Conservation (phyloP, 1,140 invertebrate species). For the Adoxophyes honmai region DNA sequence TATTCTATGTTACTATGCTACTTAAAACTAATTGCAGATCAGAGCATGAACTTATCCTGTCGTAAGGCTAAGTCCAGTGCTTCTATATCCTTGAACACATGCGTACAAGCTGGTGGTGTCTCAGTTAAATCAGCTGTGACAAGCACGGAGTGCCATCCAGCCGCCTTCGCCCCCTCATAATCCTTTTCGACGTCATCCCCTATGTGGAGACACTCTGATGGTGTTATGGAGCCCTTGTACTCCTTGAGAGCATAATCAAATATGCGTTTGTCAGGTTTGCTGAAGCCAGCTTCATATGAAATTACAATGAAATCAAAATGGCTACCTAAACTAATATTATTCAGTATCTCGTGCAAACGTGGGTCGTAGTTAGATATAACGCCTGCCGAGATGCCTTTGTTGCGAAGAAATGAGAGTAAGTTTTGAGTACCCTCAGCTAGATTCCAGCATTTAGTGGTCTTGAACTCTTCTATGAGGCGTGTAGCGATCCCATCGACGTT, state of each 20-base stretch:
- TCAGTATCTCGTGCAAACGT: slow-evolving; percentile 83
- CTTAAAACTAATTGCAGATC: slow-evolving; percentile 3
- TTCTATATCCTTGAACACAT: slow-evolving; percentile 41
- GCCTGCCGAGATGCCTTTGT: slow-evolving; percentile 79
- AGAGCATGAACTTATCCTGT: slow-evolving; percentile 27
- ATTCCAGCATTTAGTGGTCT: slow-evolving; percentile 84
- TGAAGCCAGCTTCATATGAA: slow-evolving; percentile 84
- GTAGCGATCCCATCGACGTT: slow-evolving; percentile 71
- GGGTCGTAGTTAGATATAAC: slow-evolving; percentile 94
- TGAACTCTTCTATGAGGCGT: slow-evolving; percentile 82
- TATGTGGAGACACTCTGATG: slow-evolving; percentile 86
- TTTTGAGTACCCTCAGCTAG: slow-evolving; percentile 80
- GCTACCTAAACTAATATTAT: slow-evolving; percentile 79
- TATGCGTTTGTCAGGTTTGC: slow-evolving; percentile 87
- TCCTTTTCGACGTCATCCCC: slow-evolving; percentile 88
- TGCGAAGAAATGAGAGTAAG: slow-evolving; percentile 79
- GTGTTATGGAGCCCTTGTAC: slow-evolving; percentile 51
- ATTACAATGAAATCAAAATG: slow-evolving; percentile 90
- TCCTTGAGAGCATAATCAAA: slow-evolving; percentile 83
- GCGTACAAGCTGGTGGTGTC: slow-evolving; percentile 27
- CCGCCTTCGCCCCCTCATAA: slow-evolving; percentile 85
- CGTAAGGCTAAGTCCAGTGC: slow-evolving; percentile 33
- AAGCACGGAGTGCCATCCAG: slow-evolving; percentile 85
- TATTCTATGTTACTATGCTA: background rate
- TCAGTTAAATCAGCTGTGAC: slow-evolving; percentile 30